Evolutionary conservation across 2,797 vertebrate species (phyloP).

Genomic region (Phoxinus dragarum): DNA sequence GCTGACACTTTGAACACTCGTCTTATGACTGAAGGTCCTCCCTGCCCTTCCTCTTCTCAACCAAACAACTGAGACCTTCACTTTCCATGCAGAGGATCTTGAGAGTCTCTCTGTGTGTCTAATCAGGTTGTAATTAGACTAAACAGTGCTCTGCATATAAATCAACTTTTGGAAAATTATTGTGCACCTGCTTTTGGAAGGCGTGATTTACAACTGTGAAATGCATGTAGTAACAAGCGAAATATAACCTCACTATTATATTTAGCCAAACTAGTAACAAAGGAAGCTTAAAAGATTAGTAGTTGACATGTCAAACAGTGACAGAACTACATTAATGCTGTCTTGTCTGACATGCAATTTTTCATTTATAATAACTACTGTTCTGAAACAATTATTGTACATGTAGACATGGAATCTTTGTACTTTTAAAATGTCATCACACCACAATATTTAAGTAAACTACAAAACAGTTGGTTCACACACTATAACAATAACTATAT

Average conservation of each 20-base stretch:
- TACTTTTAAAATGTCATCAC: background rate
- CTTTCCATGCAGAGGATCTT: background rate
- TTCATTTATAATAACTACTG: background rate
- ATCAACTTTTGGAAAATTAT: background rate
- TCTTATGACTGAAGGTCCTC: conserved; percentile 65
- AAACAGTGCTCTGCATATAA: conserved; percentile 1
- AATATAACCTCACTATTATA: background rate
- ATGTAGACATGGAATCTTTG: background rate
- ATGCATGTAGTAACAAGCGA: background rate
- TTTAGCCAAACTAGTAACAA: background rate
- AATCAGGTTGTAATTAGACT: background rate
- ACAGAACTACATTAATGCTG: background rate
- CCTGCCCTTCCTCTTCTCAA: conserved; percentile 50
- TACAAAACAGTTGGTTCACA: background rate
- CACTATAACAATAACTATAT: background rate
- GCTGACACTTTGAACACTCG: conserved; percentile 61
- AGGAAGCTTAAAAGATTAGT: background rate
- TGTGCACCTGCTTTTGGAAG: background rate
- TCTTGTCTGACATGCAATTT: background rate
- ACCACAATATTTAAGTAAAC: background rate
- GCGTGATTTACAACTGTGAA: background rate
- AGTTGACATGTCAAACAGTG: background rate
- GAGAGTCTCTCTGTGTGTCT: background rate
- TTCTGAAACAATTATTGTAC: no score
- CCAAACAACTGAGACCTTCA: conserved; percentile 37